Conservation (phyloP, 1,140 invertebrate genomes). For the Spodoptera frugiperda region DNA sequence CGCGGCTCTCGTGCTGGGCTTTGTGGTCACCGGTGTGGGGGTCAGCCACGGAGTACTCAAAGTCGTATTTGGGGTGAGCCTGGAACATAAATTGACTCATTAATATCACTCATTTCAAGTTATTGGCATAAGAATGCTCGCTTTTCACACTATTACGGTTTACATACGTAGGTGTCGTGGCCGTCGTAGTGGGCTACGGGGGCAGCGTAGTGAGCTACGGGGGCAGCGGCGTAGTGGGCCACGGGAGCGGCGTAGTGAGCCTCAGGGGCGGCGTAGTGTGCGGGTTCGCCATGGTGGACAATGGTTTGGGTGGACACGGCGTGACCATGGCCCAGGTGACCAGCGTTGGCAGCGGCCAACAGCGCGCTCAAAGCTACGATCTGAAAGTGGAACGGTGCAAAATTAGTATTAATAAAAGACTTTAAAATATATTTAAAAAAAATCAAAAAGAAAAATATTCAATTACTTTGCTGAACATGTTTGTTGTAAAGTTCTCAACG, state of each 20-base stretch:
- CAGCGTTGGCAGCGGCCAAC: slow-evolving; percentile 66
- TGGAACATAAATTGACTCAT: not conserved
- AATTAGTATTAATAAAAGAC: too few relatives aligned
- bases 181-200: slow-evolving; percentile 66
- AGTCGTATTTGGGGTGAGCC: slow-evolving; percentile 81
- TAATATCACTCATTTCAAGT: too few relatives aligned
- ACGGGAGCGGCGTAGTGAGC: slow-evolving; percentile 64
- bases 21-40: slow-evolving; percentile 75
- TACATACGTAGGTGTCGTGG: slow-evolving; percentile 71
- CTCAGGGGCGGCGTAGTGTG: slow-evolving; percentile 59
- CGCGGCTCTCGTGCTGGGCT: slow-evolving; percentile 70
- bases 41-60: slow-evolving; percentile 85
- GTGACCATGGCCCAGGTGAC: slow-evolving; percentile 62
- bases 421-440: too few relatives aligned
- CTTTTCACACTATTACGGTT: too few relatives aligned
- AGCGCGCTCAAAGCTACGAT: slow-evolving; percentile 66
- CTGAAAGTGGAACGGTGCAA: slow-evolving; percentile 50
- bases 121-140: too few relatives aligned
- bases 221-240: slow-evolving; percentile 59
- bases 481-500: slow-evolving; percentile 41
- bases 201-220: slow-evolving; percentile 59
- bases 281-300: slow-evolving; percentile 69
- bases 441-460: not conserved
- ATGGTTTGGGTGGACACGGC: slow-evolving; percentile 81
- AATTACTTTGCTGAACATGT: slow-evolving; percentile 67